A percentile compares a stretch with the other conserved stretches of the same genome.
Evolutionary conservation across 2,888 invertebrate genomes (phyloP).

Genomic region (Drosophila pegasa): DNA sequence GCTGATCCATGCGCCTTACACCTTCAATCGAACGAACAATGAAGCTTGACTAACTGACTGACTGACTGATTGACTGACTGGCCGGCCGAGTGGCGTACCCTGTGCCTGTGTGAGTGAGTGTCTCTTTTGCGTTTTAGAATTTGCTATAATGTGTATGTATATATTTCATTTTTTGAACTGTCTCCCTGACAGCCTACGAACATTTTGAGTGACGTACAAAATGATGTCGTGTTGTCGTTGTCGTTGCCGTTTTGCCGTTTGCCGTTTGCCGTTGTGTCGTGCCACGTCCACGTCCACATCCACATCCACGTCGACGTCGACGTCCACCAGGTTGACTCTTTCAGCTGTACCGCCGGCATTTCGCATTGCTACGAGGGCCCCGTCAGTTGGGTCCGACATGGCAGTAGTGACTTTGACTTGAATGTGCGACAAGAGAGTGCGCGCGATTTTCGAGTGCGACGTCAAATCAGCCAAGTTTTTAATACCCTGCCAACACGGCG

Average conservation of each 20-base stretch:
- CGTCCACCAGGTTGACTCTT: slow-evolving; percentile 71
- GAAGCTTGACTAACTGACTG: slow-evolving; percentile 38
- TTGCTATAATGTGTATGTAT: slow-evolving; percentile 59
- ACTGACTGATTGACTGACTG: not conserved
- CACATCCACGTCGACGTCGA: slow-evolving; percentile 22
- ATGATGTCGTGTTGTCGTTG: slow-evolving; percentile 83
- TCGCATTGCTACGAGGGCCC: slow-evolving; percentile 43
- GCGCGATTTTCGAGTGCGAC: slow-evolving; percentile 68
- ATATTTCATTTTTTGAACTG: slow-evolving; percentile 77
- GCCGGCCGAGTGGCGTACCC: slow-evolving; percentile 23
- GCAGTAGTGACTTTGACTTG: slow-evolving; percentile 66
- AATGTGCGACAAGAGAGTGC: slow-evolving; percentile 45
- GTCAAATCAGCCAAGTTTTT: slow-evolving; percentile 70
- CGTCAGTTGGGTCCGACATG: slow-evolving; percentile 48
- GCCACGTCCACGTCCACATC: slow-evolving; percentile 50
- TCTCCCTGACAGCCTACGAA: slow-evolving; percentile 77
- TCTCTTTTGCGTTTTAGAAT: slow-evolving; percentile 71
- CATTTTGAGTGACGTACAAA: slow-evolving; percentile 82
- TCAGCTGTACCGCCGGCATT: slow-evolving; percentile 62
- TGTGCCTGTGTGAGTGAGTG: slow-evolving; percentile 47
- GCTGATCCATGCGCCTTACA: slow-evolving; percentile 40
- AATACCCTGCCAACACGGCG: slow-evolving; percentile 23
- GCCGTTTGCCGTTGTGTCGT: slow-evolving; percentile 43
- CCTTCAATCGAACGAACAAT: slow-evolving; percentile 53
- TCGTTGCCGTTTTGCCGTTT: slow-evolving; percentile 48